These are phyloP conservation scores for Pelecanoides urinatrix DNA, from an alignment of 2,113 vertebrate genomes.

Conservation along the genomic window DNA sequence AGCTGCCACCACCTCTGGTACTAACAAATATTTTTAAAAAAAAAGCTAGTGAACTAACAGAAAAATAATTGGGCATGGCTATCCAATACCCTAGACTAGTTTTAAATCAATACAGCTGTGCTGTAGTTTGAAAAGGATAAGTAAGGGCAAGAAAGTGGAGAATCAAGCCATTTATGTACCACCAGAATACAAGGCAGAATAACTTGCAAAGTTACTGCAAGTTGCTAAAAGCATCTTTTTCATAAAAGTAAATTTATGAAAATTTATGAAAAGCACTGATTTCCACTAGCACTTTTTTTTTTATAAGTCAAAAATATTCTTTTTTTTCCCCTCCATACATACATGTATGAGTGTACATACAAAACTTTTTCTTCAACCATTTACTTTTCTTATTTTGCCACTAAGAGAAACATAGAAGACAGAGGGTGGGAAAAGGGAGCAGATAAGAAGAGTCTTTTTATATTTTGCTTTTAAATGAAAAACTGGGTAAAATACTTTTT, in stretches of 20 bases:
- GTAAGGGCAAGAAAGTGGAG: not conserved
- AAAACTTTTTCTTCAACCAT: not conserved
- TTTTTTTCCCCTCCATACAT: rapidly evolving
- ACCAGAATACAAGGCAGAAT: not conserved
- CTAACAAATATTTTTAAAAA: not conserved
- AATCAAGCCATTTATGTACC: not conserved
- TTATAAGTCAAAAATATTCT: not conserved
- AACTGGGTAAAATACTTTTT: not conserved
- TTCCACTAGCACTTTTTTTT: not conserved
- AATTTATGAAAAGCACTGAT: not conserved
- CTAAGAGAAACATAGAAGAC: not conserved
- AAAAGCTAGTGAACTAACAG: not conserved
- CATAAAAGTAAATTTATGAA: not conserved
- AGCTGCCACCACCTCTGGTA: not conserved
- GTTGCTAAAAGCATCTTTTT: not conserved
- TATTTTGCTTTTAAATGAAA: not conserved
- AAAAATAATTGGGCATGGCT: not conserved
- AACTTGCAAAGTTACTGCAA: not conserved
- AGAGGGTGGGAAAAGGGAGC: not conserved
- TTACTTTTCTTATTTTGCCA: not conserved
- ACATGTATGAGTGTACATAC: not conserved
- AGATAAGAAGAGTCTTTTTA: not conserved
- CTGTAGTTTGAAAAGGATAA: not conserved
- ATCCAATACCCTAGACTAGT: not conserved
- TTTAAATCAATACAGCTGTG: not conserved